These are phyloP conservation scores for Salvelinus namaycush DNA, from an alignment of 2,113 vertebrate species.

Conservation along the genomic window DNA sequence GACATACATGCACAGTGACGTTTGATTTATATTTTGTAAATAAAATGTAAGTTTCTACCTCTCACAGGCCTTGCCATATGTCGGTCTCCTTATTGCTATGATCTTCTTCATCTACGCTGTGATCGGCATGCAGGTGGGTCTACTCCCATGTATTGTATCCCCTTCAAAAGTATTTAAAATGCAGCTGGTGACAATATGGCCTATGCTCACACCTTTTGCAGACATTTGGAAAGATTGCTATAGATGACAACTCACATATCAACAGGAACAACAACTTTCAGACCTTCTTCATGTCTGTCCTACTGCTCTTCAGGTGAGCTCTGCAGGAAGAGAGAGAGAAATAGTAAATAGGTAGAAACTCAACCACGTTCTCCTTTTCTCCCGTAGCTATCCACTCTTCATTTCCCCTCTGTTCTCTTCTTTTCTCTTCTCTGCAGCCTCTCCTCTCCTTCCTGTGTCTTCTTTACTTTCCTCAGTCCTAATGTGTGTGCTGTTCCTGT, in stretches of 20 bases:
- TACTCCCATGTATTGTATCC: neutral
- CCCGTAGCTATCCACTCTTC: neutral
- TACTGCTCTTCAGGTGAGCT: slow-evolving; percentile 89
- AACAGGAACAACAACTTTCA: slow-evolving; percentile 95
- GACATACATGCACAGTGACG: neutral
- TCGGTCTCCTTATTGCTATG: slow-evolving; percentile 93
- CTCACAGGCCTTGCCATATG: slow-evolving; percentile 88
- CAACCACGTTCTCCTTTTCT: too few relatives aligned
- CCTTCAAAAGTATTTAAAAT: neutral
- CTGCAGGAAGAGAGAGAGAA: too few relatives aligned
- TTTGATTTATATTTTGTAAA: neutral
- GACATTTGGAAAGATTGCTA: slow-evolving; percentile 90
- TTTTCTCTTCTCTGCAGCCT: too few relatives aligned
- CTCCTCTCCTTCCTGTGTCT: neutral
- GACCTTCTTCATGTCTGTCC: slow-evolving; percentile 88
- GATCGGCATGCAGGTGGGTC: slow-evolving; percentile 89
- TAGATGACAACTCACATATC: slow-evolving; percentile 85
- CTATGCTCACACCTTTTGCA: slow-evolving; percentile 41
- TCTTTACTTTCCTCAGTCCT: too few relatives aligned
- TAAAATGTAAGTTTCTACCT: slow-evolving; percentile 61
- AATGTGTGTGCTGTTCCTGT: slow-evolving; percentile 6
- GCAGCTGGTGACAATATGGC: neutral
- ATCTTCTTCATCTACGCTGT: slow-evolving; percentile 97
- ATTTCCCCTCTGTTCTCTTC: too few relatives aligned
- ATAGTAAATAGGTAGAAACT: too few relatives aligned